Percentiles rank a stretch among this genome's conserved stretches.
phyloP scores from a whole-genome alignment of 2,888 invertebrate genomes.

The Dexiosoma caninum region DNA sequence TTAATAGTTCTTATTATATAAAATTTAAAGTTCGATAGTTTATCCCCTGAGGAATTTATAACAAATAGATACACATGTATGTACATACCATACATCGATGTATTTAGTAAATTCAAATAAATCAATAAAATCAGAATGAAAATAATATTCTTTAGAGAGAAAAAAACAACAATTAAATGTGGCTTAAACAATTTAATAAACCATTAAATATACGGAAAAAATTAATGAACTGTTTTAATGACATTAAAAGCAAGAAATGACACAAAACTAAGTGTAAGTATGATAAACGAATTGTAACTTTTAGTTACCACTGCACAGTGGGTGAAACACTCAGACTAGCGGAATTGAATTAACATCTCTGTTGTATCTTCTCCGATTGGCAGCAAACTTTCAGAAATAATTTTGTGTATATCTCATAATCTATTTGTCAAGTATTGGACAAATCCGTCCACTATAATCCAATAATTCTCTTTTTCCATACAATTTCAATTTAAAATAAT shows the following conservation, averaged over 20 bases:
- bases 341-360: too few relatives aligned
- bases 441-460: too few relatives aligned
- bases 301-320: too few relatives aligned
- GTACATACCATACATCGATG: too few relatives aligned
- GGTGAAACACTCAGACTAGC: too few relatives aligned
- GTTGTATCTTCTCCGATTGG: too few relatives aligned
- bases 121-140: neutral
- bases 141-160: neutral
- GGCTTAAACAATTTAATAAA: constrained; percentile 46
- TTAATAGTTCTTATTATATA: neutral
- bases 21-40: constrained; percentile 7
- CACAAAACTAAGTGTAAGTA: constrained; percentile 1
- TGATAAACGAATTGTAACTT: neutral
- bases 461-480: too few relatives aligned
- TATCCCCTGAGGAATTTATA: constrained; percentile 12
- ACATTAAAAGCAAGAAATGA: neutral
- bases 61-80: neutral
- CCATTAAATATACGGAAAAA: neutral
- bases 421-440: too few relatives aligned
- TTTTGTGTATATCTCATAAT: too few relatives aligned
- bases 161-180: constrained; percentile 51
- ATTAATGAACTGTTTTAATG: neutral
- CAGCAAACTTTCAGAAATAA: too few relatives aligned
- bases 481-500: too few relatives aligned
- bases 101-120: too few relatives aligned